Base-by-base conservation (phyloP, 2,888 invertebrate genomes). In the Orchesellides sinensis region DNA sequence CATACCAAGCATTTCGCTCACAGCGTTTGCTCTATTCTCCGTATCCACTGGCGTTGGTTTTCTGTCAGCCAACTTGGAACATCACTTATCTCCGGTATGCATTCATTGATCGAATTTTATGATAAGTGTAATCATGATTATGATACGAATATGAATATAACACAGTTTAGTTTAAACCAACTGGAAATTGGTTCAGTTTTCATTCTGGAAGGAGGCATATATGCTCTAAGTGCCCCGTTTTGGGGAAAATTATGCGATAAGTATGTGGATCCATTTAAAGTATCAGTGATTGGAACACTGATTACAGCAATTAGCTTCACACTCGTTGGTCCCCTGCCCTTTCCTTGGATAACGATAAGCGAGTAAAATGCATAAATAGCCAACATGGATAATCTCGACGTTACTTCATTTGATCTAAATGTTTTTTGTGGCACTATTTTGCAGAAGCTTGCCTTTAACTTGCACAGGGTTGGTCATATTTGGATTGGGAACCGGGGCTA, bases 211-310 rank as follows among this genome's bases (percentile, higher is more conserved):
- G 96, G 96, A 21, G 96, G 94, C 0, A 92, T 93, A n/a, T 96
- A 96, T 90, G 96, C 96, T 0, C 74, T 94, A 0, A 94, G 94
- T 0, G 95, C 96, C 0, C 96, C 96, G 0, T 91, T 91, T 1
- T 96, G 95, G 94, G 96, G 96, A 40, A 94, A 94, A 93, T 89
- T 96, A n/a, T 95, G 95, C 88, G 96, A 96, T 96, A n/a, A n/a
- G n/a, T n/a, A n/a, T n/a, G n/a, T n/a, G n/a, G n/a, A n/a, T n/a
- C n/a, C n/a, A n/a, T n/a, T n/a, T n/a, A n/a, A n/a, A n/a, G n/a
- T n/a, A n/a, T n/a, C n/a, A n/a, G n/a, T n/a, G n/a, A n/a, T n/a
- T n/a, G n/a, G n/a, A n/a, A n/a, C n/a, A n/a, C n/a, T n/a, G n/a
- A n/a, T n/a, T n/a, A n/a, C n/a, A n/a, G n/a, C n/a, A n/a, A n/a